Percentiles rank a stretch among this genome's conserved stretches.
phyloP scores from a whole-genome alignment of 2,113 vertebrate species.

The Tragelaphus scriptus region DNA sequence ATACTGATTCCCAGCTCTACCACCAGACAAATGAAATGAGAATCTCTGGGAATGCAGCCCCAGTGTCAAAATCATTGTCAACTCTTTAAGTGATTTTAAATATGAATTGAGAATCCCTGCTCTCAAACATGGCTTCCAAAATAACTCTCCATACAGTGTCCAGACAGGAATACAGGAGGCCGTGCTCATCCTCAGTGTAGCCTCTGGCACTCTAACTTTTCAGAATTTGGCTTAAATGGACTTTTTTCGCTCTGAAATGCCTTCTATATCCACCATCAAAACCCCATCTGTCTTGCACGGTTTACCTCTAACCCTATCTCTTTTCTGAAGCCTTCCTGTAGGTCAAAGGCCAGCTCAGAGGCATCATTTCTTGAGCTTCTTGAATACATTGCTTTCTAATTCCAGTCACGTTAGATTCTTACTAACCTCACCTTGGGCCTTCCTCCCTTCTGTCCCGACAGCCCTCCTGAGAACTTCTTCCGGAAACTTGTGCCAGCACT shows the following conservation, averaged over 20 bases:
- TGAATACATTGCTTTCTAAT: not conserved
- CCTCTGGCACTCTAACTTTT: not conserved
- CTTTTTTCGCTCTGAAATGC: not conserved
- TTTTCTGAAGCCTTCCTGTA: not conserved
- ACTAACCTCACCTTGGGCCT: accelerated
- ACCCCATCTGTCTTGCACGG: not conserved
- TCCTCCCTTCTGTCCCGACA: not conserved
- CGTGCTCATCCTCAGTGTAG: not conserved
- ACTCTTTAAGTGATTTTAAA: not conserved
- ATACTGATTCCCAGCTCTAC: not conserved
- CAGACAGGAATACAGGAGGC: not conserved
- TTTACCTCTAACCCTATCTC: not conserved
- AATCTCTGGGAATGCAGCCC: not conserved
- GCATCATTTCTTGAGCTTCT: not conserved
- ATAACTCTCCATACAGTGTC: not conserved
- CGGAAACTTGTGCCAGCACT: accelerated
- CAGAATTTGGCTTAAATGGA: not conserved
- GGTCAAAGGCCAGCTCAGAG: not conserved
- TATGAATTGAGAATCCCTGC: not conserved
- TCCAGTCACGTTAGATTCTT: not conserved
- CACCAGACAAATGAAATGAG: not conserved
- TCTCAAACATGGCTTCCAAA: not conserved
- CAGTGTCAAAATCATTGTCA: not conserved
- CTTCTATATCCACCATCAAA: not conserved
- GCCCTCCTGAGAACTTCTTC: not conserved